Conservation (phyloP, 2,888 invertebrate species). For the Abscondita cerata region DNA sequence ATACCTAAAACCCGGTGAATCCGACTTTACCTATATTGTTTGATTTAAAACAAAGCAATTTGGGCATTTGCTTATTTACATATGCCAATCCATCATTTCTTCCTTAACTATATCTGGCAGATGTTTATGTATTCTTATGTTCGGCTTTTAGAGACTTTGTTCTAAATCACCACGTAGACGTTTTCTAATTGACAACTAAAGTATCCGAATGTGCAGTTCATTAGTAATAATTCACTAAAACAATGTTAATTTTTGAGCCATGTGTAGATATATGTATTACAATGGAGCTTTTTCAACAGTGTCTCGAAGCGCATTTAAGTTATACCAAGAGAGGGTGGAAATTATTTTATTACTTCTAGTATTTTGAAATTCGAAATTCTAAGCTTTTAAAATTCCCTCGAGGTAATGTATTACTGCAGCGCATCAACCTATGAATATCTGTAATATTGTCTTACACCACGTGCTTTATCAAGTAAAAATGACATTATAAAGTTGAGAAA, state of each 20-base stretch:
- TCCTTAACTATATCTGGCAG: not conserved
- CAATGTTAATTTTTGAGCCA: not conserved
- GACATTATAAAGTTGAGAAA: slow-evolving; percentile 27
- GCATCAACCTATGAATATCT: slow-evolving; percentile 38
- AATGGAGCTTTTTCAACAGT: slow-evolving; percentile 27
- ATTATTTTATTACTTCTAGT: slow-evolving; percentile 45
- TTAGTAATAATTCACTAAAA: not conserved
- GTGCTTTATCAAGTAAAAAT: slow-evolving; percentile 29
- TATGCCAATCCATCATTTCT: slow-evolving; percentile 6
- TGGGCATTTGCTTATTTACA: not conserved
- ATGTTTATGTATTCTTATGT: not conserved
- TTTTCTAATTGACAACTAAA: too few relatives aligned
- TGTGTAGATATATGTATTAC: slow-evolving; percentile 10
- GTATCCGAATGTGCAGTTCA: too few relatives aligned
- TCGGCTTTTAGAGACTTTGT: not conserved
- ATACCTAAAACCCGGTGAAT: too few relatives aligned
- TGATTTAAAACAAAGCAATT: not conserved
- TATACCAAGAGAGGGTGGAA: slow-evolving; percentile 43
- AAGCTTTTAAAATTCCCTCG: slow-evolving; percentile 44
- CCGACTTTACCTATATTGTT: too few relatives aligned
- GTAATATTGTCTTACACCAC: slow-evolving; percentile 37
- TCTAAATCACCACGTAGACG: too few relatives aligned
- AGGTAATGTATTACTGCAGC: slow-evolving; percentile 40
- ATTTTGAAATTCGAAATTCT: slow-evolving; percentile 41
- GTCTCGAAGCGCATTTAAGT: slow-evolving; percentile 29